These are phyloP conservation scores for Pimephales promelas DNA, from an alignment of 2,113 vertebrate genomes.

Conservation along the genomic window DNA sequence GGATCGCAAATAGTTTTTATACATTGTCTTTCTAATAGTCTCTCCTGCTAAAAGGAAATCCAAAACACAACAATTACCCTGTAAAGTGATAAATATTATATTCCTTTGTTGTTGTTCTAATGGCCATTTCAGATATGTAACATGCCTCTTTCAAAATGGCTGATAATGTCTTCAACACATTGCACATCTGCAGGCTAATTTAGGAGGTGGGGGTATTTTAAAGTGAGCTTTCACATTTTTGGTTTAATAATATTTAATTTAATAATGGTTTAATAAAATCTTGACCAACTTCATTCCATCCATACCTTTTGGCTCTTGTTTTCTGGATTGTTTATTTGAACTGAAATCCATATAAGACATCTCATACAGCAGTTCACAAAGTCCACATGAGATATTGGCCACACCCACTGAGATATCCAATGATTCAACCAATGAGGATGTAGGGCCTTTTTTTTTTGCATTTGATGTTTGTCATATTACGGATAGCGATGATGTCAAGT, in stretches of 20 bases:
- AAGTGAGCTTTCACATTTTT: constrained; percentile 19
- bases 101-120: neutral
- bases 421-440: neutral
- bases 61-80: neutral
- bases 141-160: constrained; percentile 28
- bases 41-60: neutral
- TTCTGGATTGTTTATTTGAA: neutral
- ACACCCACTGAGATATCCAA: neutral
- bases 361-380: constrained; percentile 5
- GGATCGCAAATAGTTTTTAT: neutral
- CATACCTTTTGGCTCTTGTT: neutral
- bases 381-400: constrained; percentile 2
- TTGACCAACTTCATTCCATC: constrained; percentile 2
- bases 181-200: neutral
- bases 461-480: neutral
- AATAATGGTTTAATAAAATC: constrained; percentile 18
- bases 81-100: neutral
- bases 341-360: neutral
- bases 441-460: neutral
- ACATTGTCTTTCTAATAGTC: neutral
- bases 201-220: neutral
- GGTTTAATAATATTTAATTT: constrained; percentile 27
- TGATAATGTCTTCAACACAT: constrained; percentile 40
- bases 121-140: constrained; percentile 39
- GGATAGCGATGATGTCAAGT: neutral